Base-by-base conservation (phyloP, 2,888 invertebrate species). In the Urechis unicinctus region DNA sequence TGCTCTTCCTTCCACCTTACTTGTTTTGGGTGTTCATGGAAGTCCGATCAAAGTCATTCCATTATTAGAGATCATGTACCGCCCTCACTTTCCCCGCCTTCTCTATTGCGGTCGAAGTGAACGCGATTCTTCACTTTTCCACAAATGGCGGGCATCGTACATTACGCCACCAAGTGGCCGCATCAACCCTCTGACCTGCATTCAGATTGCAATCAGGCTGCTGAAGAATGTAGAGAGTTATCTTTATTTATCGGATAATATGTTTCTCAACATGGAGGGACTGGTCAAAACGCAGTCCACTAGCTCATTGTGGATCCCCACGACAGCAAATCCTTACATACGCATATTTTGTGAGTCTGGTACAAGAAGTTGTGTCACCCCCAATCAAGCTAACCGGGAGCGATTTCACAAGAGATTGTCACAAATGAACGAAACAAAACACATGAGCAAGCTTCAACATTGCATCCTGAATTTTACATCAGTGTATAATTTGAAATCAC, bases 181-280 rank as follows among this genome's bases (percentile, higher is more conserved):
- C 9, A 29, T 53, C 9, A 48, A 46, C 13, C 48, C 47, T 4
- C 42, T 50, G 5, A 25, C 59, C 0, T 66, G 66, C 49, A n/a
- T 61, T n/a, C 21, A 45, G 5, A 50, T 30, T 2, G 64, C 65
- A 3, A 51, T 56, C 29, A 42, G 53, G 25, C 59, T 66, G 62
- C 45, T 51, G 17, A 58, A 62, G 51, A 60, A 59, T 6, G 57
- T 61, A 6, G 51, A 48, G 2, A 65, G 62, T 1, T 61, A 56
- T 53, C 49, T 66, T 17, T 52, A 52, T 43, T 53, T 61, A 24
- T 43, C 59, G 0, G 65, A 65, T 21, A 52, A 49, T 21, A 57
- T 56, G 49, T 55, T 56, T 43, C 28, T 64, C 36, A 47, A 53
- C 31, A 2, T 49, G 30, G 41, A 52, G 17, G 28, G n/a, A n/a